Conservation (phyloP, 2,113 vertebrate species). For the Pterocles orientalis region DNA sequence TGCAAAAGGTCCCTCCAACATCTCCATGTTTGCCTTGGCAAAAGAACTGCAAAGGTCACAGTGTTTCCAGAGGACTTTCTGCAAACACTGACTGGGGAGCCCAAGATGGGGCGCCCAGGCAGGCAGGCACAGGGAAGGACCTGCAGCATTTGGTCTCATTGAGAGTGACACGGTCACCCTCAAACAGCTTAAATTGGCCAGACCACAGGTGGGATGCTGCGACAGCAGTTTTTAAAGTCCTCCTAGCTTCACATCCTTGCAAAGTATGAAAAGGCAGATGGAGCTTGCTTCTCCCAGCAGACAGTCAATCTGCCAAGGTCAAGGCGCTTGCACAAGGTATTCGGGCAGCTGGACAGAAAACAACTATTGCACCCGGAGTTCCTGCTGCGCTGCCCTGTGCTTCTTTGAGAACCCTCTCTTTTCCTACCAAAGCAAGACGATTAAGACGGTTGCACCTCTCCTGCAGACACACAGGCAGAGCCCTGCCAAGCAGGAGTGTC, state of each 20-base stretch:
- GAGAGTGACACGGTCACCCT: background rate
- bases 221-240: background rate
- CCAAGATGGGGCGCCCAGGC: fast-evolving
- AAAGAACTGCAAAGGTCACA: background rate
- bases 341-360: background rate
- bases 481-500: background rate
- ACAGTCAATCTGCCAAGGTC: background rate
- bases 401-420: background rate
- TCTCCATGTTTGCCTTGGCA: background rate
- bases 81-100: background rate
- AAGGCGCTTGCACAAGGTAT: background rate
- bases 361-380: background rate
- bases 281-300: background rate
- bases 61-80: background rate
- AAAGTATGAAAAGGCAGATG: background rate
- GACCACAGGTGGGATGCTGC: background rate
- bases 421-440: background rate
- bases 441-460: background rate
- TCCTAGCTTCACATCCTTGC: background rate
- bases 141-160: background rate
- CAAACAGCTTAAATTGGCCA: background rate
- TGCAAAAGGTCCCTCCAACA: background rate
- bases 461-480: background rate
- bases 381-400: background rate
- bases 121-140: background rate